Evolutionary conservation across 2,888 invertebrate species (phyloP), one percentile per base, ranked within the genome.

Genomic region (Cyclophora albipunctata): DNA sequence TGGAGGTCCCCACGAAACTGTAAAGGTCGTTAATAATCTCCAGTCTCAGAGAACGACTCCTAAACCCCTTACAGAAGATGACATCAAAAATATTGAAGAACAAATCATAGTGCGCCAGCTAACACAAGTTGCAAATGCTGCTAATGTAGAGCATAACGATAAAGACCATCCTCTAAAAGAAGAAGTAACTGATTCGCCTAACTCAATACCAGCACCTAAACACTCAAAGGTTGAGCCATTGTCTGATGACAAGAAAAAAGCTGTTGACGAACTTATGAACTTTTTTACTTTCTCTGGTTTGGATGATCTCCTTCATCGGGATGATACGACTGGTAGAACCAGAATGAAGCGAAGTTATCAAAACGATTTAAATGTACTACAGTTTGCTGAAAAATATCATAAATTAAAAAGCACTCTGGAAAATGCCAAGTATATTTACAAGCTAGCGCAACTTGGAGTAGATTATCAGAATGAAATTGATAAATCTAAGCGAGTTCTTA

Each of bases 221-320:
- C 44, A 47, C 2, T 47, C 53, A 33, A 57, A 56, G 49, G 45
- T 54, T 7, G 53, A 48, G 42, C 48, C 34, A 46, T 59, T 86
- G 51, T 72, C 70, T 47, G 67, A 72, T 33, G 84, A 86, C 50
- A 84, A 82, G 63, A 84, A 78, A 59, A 78, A 82, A 67, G 76
- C 81, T 1, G 77, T 90, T 6, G 88, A 89, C 56, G 86, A 85
- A 41, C 65, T 90, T 49, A 64, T 89, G 45, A 75, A 73, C 62
- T 81, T 83, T 71, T 84, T 89, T 47, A 73, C 82, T 42, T 78
- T 79, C 66, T 72, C 75, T 61, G 78, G 72, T 20, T 69, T 74
- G 57, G 64, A 75, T 54, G 57, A 69, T 48, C 60, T 60, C 51
- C 40, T 51, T 35, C 60, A 59, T 34, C 47, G 48, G 5, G 53